These are phyloP conservation scores for Leucania comma DNA, from an alignment of 2,888 invertebrate genomes.

Conservation along the genomic window DNA sequence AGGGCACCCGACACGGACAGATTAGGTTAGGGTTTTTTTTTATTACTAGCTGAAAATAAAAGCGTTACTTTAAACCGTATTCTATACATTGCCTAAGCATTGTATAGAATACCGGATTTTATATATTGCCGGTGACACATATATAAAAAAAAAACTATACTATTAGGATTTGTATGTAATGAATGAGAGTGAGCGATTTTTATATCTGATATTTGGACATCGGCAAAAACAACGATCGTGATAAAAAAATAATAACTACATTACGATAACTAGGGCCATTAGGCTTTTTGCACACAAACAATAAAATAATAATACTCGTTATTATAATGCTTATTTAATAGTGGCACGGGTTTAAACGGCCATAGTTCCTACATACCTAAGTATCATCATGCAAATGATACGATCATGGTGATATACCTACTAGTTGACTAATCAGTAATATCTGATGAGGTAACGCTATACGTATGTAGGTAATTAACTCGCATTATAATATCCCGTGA, in stretches of 20 bases:
- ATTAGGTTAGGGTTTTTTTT: too few species aligned
- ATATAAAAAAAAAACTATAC: too few species aligned
- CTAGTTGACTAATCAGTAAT: slow-evolving; percentile 8
- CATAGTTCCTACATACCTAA: not conserved
- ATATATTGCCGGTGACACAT: too few species aligned
- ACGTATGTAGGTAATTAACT: not conserved
- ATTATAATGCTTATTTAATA: slow-evolving; percentile 58
- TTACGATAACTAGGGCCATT: slow-evolving; percentile 37
- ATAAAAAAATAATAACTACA: slow-evolving; percentile 45
- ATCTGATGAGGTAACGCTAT: not conserved
- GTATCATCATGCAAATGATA: slow-evolving; percentile 25
- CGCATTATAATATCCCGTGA: not conserved
- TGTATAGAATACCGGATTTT: too few species aligned
- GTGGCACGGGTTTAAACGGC: not conserved
- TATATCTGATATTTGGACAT: too few species aligned
- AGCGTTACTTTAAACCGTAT: too few species aligned
- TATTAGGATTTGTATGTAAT: too few species aligned
- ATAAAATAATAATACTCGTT: slow-evolving; percentile 13
- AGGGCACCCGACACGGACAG: too few species aligned
- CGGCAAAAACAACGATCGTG: slow-evolving; percentile 4
- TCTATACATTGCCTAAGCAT: too few species aligned
- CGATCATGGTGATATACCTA: slow-evolving; percentile 5
- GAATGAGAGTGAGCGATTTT: too few species aligned
- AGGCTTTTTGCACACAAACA: slow-evolving; percentile 27
- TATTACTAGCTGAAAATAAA: too few species aligned